These are phyloP conservation scores for Galleria mellonella DNA, from an alignment of 1,140 invertebrate species.

Conservation along the genomic window DNA sequence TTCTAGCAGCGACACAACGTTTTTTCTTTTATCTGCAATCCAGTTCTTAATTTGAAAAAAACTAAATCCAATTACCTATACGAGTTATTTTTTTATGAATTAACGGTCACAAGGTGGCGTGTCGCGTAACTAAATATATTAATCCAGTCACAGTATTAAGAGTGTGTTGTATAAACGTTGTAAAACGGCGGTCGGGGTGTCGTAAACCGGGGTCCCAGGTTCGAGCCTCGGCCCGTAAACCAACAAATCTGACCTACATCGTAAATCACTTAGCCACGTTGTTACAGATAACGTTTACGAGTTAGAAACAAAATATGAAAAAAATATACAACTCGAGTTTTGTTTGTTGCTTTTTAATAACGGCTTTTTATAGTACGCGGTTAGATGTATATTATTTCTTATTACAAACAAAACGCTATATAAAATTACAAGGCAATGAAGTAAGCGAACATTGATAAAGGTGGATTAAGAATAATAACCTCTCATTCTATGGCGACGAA, in stretches of 20 bases:
- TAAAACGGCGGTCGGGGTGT: conserved; percentile 40
- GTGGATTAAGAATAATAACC: no score
- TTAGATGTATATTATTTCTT: conserved; percentile 22
- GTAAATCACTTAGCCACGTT: conserved; percentile 71
- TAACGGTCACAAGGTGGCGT: not conserved
- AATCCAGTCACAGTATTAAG: conserved; percentile 20
- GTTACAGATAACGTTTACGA: conserved; percentile 66
- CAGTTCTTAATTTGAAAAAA: not conserved
- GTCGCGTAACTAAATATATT: conserved; percentile 20
- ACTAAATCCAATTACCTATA: not conserved
- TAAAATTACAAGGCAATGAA: conserved; percentile 2
- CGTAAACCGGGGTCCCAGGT: conserved; percentile 58
- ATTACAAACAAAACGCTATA: conserved; percentile 12
- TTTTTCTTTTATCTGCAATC: not conserved
- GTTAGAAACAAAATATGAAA: conserved; percentile 63
- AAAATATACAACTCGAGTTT: conserved; percentile 28
- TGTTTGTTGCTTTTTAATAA: conserved; percentile 15
- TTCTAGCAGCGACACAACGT: not conserved
- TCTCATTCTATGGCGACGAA: no score
- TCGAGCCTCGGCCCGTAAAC: conserved; percentile 58
- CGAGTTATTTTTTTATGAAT: not conserved
- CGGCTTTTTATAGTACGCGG: conserved; percentile 5
- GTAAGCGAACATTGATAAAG: no score
- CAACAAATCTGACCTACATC: conserved; percentile 70
- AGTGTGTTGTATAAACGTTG: conserved; percentile 45